Percentiles rank a stretch among this genome's conserved stretches.
Evolutionary conservation across 2,888 invertebrate species (phyloP).

Genomic region (Lithophane socia): DNA sequence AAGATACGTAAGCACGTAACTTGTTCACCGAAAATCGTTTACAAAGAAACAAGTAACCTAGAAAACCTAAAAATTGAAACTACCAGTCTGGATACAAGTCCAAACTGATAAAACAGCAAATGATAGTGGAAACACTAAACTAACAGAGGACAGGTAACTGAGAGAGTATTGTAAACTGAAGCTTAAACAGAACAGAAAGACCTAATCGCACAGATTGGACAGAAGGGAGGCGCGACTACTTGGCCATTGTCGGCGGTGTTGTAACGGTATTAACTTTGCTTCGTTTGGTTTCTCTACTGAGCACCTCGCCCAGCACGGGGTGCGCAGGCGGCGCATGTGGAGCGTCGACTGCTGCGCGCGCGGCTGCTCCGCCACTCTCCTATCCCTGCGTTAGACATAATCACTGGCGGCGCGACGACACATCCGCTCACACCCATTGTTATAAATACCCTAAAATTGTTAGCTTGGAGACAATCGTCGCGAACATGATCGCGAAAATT

Average conservation of each 20-base stretch:
- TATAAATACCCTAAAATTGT: conserved; percentile 73
- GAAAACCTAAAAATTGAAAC: conserved; percentile 67
- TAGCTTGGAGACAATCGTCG: conserved; percentile 62
- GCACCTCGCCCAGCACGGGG: conserved; percentile 95
- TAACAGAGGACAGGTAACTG: conserved; percentile 83
- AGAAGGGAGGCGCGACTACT: conserved; percentile 90
- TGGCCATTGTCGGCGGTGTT: conserved; percentile 88
- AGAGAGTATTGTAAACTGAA: conserved; percentile 79
- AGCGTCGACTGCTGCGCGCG: conserved; percentile 87
- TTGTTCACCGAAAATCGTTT: conserved; percentile 72
- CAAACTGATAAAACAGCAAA: conserved; percentile 75
- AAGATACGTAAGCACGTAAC: conserved; percentile 65
- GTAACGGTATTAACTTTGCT: conserved; percentile 91
- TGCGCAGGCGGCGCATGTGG: conserved; percentile 94
- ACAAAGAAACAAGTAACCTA: conserved; percentile 66
- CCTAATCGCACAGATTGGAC: conserved; percentile 89
- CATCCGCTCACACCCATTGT: conserved; percentile 72
- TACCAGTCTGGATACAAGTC: conserved; percentile 70
- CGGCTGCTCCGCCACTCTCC: conserved; percentile 85
- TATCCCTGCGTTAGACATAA: conserved; percentile 90
- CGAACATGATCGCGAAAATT: conserved; percentile 64
- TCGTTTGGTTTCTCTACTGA: conserved; percentile 92
- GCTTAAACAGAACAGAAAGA: conserved; percentile 88
- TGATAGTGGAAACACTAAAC: conserved; percentile 79
- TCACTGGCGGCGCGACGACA: conserved; percentile 84